phyloP scores from a whole-genome alignment of 2,888 invertebrate species.

The Tridacna crocea region DNA sequence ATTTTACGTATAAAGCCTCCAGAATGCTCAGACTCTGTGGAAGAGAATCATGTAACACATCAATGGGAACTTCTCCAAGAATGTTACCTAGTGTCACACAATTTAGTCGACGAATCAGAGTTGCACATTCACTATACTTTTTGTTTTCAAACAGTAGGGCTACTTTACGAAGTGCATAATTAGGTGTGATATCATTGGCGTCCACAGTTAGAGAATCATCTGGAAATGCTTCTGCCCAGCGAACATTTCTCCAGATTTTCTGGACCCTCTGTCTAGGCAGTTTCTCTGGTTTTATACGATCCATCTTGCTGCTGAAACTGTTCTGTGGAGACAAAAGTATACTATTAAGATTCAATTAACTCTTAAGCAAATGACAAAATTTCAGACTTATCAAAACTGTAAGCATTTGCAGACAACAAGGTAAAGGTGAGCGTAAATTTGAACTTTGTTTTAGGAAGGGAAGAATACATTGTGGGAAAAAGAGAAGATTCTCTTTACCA shows the following conservation, averaged over 20 bases:
- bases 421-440: too few species aligned
- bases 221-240: slow-evolving; percentile 73
- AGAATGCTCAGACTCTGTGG: slow-evolving; percentile 94
- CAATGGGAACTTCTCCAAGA: slow-evolving; percentile 91
- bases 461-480: too few species aligned
- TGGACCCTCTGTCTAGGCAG: slow-evolving; percentile 69
- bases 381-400: too few species aligned
- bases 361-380: too few species aligned
- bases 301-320: slow-evolving; percentile 59
- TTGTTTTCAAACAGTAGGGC: slow-evolving; percentile 92
- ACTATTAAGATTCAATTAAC: neutral
- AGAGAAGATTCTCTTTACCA: too few species aligned
- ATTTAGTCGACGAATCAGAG: slow-evolving; percentile 91
- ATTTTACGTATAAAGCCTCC: slow-evolving; percentile 90
- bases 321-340: slow-evolving; percentile 37
- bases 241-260: slow-evolving; percentile 73
- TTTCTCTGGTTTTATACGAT: slow-evolving; percentile 69
- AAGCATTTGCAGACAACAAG: too few species aligned
- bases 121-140: slow-evolving; percentile 95
- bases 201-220: slow-evolving; percentile 73
- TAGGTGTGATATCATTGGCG: slow-evolving; percentile 84
- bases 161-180: slow-evolving; percentile 86
- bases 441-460: too few species aligned
- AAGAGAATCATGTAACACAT: slow-evolving; percentile 93
- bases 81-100: slow-evolving; percentile 90